Percentiles rank a stretch among this genome's conserved stretches.
phyloP scores from a whole-genome alignment of 2,113 vertebrate species.

The Gymnogyps californianus region DNA sequence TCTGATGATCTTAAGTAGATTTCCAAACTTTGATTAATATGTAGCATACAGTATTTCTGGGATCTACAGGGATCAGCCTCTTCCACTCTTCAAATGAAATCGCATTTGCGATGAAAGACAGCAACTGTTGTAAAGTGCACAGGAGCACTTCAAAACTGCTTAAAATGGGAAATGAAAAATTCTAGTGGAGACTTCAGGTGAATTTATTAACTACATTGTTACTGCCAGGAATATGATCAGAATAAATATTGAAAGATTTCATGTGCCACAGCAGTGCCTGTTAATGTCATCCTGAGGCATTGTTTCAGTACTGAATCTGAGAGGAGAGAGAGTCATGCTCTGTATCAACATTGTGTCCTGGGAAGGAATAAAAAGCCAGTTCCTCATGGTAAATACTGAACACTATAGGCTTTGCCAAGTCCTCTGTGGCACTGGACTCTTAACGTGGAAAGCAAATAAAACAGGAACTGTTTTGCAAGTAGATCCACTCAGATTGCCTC shows the following conservation, averaged over 20 bases:
- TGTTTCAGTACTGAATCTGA: neutral
- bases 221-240: slow-evolving; percentile 33
- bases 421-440: slow-evolving; percentile 4
- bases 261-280: neutral
- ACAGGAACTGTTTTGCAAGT: neutral
- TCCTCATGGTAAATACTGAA: neutral
- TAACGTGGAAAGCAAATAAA: slow-evolving; percentile 10
- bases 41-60: neutral
- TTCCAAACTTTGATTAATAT: neutral
- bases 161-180: slow-evolving; percentile 25
- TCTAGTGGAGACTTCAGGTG: slow-evolving; percentile 35
- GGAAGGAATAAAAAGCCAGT: slow-evolving; percentile 22
- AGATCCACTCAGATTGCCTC: neutral
- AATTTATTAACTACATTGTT: slow-evolving; percentile 43
- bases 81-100: neutral
- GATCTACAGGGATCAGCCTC: neutral
- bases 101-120: neutral
- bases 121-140: neutral
- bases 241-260: slow-evolving; percentile 42
- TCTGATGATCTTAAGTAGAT: neutral
- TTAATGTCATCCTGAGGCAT: slow-evolving; percentile 12
- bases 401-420: neutral
- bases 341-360: neutral
- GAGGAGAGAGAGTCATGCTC: neutral
- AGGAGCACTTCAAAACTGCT: neutral